Conservation (phyloP, 2,888 invertebrate genomes). For the Erebia epiphron region DNA sequence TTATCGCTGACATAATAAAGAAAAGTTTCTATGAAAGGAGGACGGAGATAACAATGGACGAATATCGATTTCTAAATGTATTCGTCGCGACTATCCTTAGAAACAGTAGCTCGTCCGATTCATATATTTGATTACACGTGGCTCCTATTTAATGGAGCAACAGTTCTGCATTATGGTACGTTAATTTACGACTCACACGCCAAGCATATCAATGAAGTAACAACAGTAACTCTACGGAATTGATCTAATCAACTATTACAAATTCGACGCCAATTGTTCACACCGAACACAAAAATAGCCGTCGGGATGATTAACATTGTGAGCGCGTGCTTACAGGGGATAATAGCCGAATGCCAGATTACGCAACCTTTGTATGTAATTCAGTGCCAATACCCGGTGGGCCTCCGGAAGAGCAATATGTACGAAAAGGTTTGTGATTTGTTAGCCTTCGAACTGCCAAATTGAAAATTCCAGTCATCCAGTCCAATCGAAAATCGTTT, state of each 20-base stretch:
- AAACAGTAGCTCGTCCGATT: conserved; percentile 39
- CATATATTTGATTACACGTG: conserved; percentile 43
- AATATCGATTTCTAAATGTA: conserved; percentile 27
- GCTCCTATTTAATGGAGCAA: conserved; percentile 23
- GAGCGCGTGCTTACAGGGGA: conserved; percentile 25
- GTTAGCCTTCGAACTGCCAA: conserved; percentile 51
- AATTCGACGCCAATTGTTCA: conserved; percentile 54
- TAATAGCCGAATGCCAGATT: conserved; percentile 32
- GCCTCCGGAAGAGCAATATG: conserved; percentile 42
- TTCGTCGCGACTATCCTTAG: conserved; percentile 11
- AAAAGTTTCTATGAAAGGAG: conserved; percentile 25
- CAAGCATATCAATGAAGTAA: conserved; percentile 62
- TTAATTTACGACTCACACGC: conserved; percentile 61
- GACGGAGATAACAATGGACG: conserved; percentile 20
- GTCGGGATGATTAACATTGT: conserved; percentile 49
- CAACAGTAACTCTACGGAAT: conserved; percentile 48
- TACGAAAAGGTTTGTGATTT: conserved; percentile 40
- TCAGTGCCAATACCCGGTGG: conserved; percentile 30
- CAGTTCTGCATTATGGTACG: conserved; percentile 52
- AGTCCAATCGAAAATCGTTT: conserved; percentile 67
- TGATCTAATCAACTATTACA: conserved; percentile 55
- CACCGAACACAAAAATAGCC: conserved; percentile 45
- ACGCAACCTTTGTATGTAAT: conserved; percentile 32
- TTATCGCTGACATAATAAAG: conserved; percentile 24
- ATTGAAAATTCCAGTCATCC: conserved; percentile 52